Evolutionary conservation across 2,113 vertebrate species (phyloP), one percentile per base, ranked within the genome.

Genomic region (Scophthalmus maximus): DNA sequence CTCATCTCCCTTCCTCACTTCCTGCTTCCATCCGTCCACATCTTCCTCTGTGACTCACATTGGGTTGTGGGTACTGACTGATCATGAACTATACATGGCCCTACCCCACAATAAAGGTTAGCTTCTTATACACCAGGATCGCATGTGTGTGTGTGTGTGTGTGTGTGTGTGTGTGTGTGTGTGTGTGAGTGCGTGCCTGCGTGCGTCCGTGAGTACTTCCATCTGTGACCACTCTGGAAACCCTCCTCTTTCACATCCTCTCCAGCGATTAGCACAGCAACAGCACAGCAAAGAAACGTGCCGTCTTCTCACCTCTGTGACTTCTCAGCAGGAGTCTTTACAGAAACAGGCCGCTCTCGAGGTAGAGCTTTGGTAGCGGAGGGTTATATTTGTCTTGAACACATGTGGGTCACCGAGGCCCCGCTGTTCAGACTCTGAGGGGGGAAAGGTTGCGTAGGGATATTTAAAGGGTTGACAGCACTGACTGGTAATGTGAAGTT

Each of bases 361-460:
- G 71, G 75, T 63, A 60, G 79, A 71, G 80, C 78, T 74, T 69
- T 67, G 73, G 70, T 64, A 76, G 78, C 60, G 25, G 10, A 38
- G 58, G 82, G 78, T 88, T 92, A 90, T 91, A 91, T 92, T 91
- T 89, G 88, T 91, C 88, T 85, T 82, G 27, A 75, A 80, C 86
- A 86, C 85, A 81, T 87, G 81, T 65, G 69, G 87, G 77, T 80
- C 64, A 80, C 23, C n/a, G 81, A 71, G 80, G 73, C 82, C 78
- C 69, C 32, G 25, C 78, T 83, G 82, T 68, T 46, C 53, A 58
- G 68, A 65, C 59, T 40, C 22, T 29, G 32, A 38, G 60, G 65
- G 67, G 30, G 66, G 52, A 23, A 23, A 40, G 62, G 73, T 50
- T 77, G 68, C 77, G 29, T 6, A 8, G 47, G 58, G 82, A 60